Base-by-base conservation (phyloP, 2,797 vertebrate genomes). In the Anomalospiza imberbis region DNA sequence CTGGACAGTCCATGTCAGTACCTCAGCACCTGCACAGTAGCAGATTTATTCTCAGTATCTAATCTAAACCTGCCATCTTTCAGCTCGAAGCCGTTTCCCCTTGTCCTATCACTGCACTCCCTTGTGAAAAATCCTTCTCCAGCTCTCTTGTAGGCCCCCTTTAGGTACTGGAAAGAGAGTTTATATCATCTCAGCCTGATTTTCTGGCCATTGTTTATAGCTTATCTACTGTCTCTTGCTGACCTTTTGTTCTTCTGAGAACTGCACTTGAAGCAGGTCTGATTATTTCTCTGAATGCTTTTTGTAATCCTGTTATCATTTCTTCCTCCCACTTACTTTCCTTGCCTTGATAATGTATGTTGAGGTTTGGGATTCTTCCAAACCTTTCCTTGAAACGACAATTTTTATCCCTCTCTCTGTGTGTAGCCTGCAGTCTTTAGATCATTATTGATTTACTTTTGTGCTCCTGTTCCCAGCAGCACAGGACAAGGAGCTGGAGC, bases 191-290 rank as follows among this genome's bases (percentile, higher is more conserved):
- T 91, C 80, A 65, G 32, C 13, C 18, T 62, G 60, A n/a, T 73
- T 87, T 85, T 89, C 36, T 88, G 87, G 62, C 68, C 60, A 62
- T 89, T 93, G 67, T 93, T 92, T 86, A 22, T n/a, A 65, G 34
- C 53, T 82, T 94, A 86, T 89, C 70, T 84, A 2, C 80, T 80
- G 28, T 91, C 81, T 96, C 54, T 66, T 71, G 72, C 26, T 70
- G 77, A 80, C 29, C 85, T 88, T 85, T 73, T 75, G 60, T 85
- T 94, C 38, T 70, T 73, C 61, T 77, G 77, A 95, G 75, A 90
- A 48, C 57, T 85, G 71, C 66, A 63, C 88, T 93, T 77, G 71
- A 92, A 89, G 83, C 48, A 80, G 54, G 54, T 54, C 67, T 65
- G 47, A 63, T 82, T 68, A 44, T 85, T 95, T 95, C 21, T 73